Conservation (phyloP, 2,888 invertebrate species). For the Taphrorychus bicolor region DNA sequence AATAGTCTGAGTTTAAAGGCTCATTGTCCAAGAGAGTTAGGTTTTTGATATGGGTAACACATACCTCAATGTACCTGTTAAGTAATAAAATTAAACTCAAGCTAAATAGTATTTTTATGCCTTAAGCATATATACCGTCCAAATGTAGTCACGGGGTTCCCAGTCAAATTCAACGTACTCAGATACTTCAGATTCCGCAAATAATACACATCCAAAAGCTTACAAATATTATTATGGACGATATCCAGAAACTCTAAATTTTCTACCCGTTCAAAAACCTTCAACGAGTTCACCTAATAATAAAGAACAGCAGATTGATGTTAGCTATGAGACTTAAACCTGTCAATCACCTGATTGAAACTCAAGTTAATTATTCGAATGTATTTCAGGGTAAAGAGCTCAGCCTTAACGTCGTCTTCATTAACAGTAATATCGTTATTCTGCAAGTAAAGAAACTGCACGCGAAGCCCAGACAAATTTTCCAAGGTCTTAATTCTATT, state of each 20-base stretch:
- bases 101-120: too few species aligned
- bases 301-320: too few species aligned
- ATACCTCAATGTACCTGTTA: constrained; percentile 47
- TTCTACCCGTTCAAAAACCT: constrained; percentile 60
- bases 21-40: constrained; percentile 55
- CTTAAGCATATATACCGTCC: too few species aligned
- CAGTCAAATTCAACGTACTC: constrained; percentile 45
- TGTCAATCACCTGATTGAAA: constrained; percentile 59
- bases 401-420: constrained; percentile 52
- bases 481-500: constrained; percentile 66
- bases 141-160: constrained; percentile 33
- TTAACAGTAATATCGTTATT: constrained; percentile 46
- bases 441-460: constrained; percentile 53
- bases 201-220: constrained; percentile 56
- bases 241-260: constrained; percentile 55
- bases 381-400: constrained; percentile 64
- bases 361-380: constrained; percentile 64
- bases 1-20: constrained; percentile 49
- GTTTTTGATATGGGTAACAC: constrained; percentile 54
- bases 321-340: too few species aligned
- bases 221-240: constrained; percentile 52
- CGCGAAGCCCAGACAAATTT: constrained; percentile 63
- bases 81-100: too few species aligned
- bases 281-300: constrained; percentile 55
- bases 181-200: constrained; percentile 52